Percentiles rank a stretch among this genome's conserved stretches.
Conservation (phyloP, 2,797 vertebrate genomes). For the Hybognathus amarus region DNA sequence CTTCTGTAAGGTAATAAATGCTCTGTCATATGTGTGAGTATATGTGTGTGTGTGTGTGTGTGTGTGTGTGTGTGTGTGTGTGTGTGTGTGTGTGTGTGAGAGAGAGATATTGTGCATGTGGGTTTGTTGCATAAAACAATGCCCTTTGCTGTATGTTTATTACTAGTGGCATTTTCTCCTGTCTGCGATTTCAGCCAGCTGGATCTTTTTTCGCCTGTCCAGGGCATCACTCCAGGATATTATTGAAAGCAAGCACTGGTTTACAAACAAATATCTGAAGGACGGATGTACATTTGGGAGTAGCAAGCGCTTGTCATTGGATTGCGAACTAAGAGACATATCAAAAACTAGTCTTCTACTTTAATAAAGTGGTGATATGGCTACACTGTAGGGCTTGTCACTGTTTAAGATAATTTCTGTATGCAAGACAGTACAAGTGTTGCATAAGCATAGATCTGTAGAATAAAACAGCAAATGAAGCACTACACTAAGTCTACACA, state of each 20-base stretch:
- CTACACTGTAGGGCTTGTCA: background rate
- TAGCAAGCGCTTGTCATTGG: slow-evolving; percentile 15
- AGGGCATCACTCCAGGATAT: slow-evolving; percentile 49
- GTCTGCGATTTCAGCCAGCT: slow-evolving; percentile 23
- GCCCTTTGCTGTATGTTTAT: slow-evolving; percentile 35
- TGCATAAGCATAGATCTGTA: background rate
- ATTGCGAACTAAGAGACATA: background rate
- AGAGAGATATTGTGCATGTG: slow-evolving; percentile 5
- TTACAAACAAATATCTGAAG: slow-evolving; percentile 43
- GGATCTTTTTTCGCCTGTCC: slow-evolving; percentile 36
- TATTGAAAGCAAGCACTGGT: slow-evolving; percentile 34
- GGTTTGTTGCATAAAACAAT: slow-evolving; percentile 27
- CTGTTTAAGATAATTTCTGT: slow-evolving; percentile 2
- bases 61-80: slow-evolving; percentile 13
- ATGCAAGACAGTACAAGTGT: background rate
- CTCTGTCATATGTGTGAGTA: too few relatives aligned
- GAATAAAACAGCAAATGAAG: background rate
- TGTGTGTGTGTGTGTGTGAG: background rate
- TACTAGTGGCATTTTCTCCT: slow-evolving; percentile 32
- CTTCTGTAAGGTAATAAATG: too few relatives aligned
- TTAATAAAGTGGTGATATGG: background rate
- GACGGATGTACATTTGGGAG: slow-evolving; percentile 38
- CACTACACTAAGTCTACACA: background rate
- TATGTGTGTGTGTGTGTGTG: background rate
- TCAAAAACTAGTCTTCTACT: slow-evolving; percentile 18